Evolutionary conservation across 2,797 vertebrate species (phyloP).

Genomic region (Danionella dracula): DNA sequence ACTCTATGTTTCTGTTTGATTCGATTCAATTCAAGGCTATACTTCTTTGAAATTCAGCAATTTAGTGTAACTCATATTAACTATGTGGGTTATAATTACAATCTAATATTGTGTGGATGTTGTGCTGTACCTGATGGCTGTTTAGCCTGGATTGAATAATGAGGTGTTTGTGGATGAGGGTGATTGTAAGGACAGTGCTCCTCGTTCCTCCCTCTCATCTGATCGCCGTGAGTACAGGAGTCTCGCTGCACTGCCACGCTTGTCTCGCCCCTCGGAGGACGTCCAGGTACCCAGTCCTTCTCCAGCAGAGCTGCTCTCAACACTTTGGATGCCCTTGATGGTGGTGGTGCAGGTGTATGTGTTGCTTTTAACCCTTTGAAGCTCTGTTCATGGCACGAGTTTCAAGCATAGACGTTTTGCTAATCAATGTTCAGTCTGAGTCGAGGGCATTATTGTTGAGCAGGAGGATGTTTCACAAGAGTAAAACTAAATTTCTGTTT

Average conservation of each 20-base stretch:
- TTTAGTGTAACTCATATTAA: neutral
- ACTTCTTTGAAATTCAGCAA: too few species aligned
- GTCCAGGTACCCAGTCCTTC: slow-evolving; percentile 59
- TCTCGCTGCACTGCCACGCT: slow-evolving; percentile 72
- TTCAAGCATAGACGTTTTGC: neutral
- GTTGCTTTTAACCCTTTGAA: neutral
- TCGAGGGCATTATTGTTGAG: neutral
- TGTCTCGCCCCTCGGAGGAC: slow-evolving; percentile 64
- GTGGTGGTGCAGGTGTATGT: slow-evolving; percentile 42
- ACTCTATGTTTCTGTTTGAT: too few species aligned
- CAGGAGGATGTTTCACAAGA: neutral
- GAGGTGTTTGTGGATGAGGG: slow-evolving; percentile 70
- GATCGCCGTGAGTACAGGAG: slow-evolving; percentile 67
- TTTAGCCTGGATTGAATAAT: slow-evolving; percentile 66
- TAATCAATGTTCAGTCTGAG: neutral
- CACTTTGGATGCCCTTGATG: slow-evolving; percentile 24
- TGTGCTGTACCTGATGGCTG: slow-evolving; percentile 51
- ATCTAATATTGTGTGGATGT: slow-evolving; percentile 8
- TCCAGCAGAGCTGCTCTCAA: slow-evolving; percentile 12
- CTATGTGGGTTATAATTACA: too few species aligned
- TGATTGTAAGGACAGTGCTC: slow-evolving; percentile 49
- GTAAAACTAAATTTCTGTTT: neutral
- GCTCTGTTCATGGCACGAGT: too few species aligned
- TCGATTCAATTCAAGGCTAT: too few species aligned
- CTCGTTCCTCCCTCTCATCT: slow-evolving; percentile 48